A percentile compares a stretch with the other conserved stretches of the same genome.
Conservation (phyloP, 2,113 vertebrate genomes). For the Urocitellus parryii region DNA sequence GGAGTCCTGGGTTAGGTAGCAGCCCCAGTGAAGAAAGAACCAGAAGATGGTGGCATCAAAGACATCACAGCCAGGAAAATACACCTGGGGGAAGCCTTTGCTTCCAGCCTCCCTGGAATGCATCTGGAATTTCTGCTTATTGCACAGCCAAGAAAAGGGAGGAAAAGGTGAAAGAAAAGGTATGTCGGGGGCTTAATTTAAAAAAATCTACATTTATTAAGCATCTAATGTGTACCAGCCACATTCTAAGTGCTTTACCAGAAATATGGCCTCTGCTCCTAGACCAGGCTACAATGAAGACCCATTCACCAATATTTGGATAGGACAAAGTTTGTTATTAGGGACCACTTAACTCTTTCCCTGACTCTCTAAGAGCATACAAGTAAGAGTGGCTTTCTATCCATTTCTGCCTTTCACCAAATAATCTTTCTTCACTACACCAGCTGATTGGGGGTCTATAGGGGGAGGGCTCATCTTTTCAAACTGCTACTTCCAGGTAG, state of each 20-base stretch:
- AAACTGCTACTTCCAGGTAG: not conserved
- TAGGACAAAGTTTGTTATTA: not conserved
- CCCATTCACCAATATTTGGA: not conserved
- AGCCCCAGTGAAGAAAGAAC: not conserved
- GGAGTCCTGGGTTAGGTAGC: not conserved
- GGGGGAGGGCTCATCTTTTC: not conserved
- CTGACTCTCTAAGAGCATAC: not conserved
- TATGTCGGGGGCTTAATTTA: not conserved
- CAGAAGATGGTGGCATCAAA: not conserved
- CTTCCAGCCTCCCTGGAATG: not conserved
- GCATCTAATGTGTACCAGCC: not conserved
- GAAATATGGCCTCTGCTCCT: not conserved
- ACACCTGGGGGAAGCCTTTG: not conserved
- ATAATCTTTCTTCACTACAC: not conserved
- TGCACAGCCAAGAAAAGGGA: not conserved
- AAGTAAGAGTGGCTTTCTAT: not conserved
- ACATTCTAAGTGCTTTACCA: not conserved
- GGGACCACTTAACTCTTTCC: not conserved
- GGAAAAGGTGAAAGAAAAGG: not conserved
- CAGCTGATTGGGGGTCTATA: not conserved
- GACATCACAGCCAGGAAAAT: not conserved
- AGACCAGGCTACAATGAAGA: not conserved
- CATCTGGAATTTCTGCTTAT: not conserved
- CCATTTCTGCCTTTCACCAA: not conserved
- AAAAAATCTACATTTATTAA: not conserved